phyloP scores from a whole-genome alignment of 2,888 invertebrate genomes.

The Pilophorus perplexus region DNA sequence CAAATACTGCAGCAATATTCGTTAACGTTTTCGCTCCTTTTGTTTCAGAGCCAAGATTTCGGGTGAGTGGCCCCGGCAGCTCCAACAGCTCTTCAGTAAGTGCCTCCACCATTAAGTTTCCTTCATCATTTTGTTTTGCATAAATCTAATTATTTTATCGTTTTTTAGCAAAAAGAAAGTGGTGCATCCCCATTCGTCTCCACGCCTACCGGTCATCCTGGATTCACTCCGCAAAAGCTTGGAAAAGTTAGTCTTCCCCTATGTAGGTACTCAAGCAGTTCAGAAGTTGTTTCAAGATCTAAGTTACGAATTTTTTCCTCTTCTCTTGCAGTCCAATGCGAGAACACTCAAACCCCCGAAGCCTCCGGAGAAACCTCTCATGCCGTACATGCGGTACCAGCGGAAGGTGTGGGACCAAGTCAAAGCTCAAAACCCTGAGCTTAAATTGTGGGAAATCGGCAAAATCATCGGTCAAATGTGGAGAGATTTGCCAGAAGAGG shows the following conservation, averaged over 20 bases:
- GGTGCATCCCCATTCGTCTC: constrained; percentile 74
- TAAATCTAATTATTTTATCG: not conserved
- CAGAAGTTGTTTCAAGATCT: too few relatives aligned
- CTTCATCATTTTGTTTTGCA: not conserved
- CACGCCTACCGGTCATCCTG: constrained; percentile 85
- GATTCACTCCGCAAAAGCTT: constrained; percentile 89
- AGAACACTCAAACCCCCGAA: constrained; percentile 90
- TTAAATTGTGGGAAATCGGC: constrained; percentile 98
- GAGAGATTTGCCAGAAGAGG: constrained; percentile 88
- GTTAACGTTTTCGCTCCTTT: too few relatives aligned
- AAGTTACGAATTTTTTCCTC: not conserved
- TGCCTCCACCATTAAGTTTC: not conserved
- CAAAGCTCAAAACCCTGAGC: constrained; percentile 90
- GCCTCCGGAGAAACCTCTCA: constrained; percentile 95
- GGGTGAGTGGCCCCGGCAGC: constrained; percentile 15
- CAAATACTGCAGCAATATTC: too few relatives aligned
- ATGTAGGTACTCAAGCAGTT: constrained; percentile 48
- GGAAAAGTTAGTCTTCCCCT: constrained; percentile 62
- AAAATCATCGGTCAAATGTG: constrained; percentile 98
- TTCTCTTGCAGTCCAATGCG: constrained; percentile 54
- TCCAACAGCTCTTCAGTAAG: constrained; percentile 33
- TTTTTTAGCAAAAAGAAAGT: constrained; percentile 21
- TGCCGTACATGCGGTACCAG: constrained; percentile 99
- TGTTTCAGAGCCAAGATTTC: constrained; percentile 25
- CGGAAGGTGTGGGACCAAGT: constrained; percentile 96